Conservation (phyloP, 2,113 vertebrate genomes). For the Pelvicachromis taeniatus region DNA sequence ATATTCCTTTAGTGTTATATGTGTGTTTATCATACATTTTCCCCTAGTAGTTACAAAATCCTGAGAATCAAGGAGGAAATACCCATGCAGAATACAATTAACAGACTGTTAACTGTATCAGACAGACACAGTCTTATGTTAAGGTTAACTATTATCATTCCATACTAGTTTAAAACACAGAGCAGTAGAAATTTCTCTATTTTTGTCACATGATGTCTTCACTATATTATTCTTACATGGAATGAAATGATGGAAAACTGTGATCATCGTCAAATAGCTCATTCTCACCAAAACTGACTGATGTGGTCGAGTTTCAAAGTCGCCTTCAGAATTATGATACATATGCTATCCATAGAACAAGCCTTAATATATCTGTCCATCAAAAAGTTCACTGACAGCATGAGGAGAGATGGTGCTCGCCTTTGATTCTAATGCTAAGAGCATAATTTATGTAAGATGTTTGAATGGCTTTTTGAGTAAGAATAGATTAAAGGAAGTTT, state of each 20-base stretch:
- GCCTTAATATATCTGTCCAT: constrained; percentile 63
- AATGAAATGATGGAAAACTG: neutral
- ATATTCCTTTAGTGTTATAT: neutral
- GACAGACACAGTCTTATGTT: neutral
- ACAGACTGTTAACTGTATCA: neutral
- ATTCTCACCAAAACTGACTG: constrained; percentile 6
- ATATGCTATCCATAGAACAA: constrained; percentile 54
- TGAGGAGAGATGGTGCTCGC: constrained; percentile 51
- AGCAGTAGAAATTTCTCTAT: neutral
- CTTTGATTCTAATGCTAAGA: constrained; percentile 81
- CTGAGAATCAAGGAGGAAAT: neutral
- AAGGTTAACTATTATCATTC: neutral
- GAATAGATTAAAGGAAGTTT: constrained; percentile 76
- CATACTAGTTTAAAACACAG: neutral
- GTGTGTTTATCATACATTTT: neutral
- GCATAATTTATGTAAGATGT: constrained; percentile 81
- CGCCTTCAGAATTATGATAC: constrained; percentile 49
- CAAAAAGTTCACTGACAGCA: constrained; percentile 66
- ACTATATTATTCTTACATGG: neutral
- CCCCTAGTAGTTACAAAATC: neutral
- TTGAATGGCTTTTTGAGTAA: constrained; percentile 74
- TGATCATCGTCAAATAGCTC: neutral
- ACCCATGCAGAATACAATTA: neutral
- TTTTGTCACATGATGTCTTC: constrained; percentile 1
- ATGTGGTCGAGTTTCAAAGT: constrained; percentile 37